Percentiles rank a stretch among this genome's conserved stretches.
Conservation (phyloP, 2,113 vertebrate species). For the Nannospalax galili region DNA sequence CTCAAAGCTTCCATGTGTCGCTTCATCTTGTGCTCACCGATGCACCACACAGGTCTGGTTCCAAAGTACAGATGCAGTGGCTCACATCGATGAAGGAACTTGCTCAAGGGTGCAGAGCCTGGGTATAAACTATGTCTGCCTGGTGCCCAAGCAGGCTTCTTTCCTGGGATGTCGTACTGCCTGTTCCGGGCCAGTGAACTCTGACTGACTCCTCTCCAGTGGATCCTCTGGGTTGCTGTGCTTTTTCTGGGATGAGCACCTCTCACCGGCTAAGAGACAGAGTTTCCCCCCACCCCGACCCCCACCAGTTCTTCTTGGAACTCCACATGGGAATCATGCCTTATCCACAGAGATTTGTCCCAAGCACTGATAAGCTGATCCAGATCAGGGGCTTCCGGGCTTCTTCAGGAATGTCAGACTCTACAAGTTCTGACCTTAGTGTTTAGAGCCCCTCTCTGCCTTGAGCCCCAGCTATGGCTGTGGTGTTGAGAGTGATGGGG, state of each 20-base stretch:
- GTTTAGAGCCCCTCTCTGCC: background rate
- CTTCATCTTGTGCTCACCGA: accelerated
- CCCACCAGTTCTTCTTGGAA: background rate
- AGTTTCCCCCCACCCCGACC: too few relatives aligned
- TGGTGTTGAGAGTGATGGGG: background rate
- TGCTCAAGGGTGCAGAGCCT: background rate
- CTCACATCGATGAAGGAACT: background rate
- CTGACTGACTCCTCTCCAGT: background rate
- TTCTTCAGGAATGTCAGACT: background rate
- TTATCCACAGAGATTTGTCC: accelerated
- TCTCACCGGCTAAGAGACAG: background rate
- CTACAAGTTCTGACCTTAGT: accelerated
- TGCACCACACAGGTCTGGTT: background rate
- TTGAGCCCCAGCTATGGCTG: background rate
- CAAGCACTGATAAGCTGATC: background rate
- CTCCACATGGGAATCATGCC: background rate
- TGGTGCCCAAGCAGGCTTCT: background rate
- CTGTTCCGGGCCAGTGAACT: background rate
- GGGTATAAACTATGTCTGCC: background rate
- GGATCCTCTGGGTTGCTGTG: background rate
- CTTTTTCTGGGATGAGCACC: background rate
- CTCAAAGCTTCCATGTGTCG: accelerated
- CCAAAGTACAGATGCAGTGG: background rate
- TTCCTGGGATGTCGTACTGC: background rate
- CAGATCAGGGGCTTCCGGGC: background rate